These are phyloP conservation scores for Eurytoma californica DNA, from an alignment of 2,888 invertebrate species.

Conservation along the genomic window DNA sequence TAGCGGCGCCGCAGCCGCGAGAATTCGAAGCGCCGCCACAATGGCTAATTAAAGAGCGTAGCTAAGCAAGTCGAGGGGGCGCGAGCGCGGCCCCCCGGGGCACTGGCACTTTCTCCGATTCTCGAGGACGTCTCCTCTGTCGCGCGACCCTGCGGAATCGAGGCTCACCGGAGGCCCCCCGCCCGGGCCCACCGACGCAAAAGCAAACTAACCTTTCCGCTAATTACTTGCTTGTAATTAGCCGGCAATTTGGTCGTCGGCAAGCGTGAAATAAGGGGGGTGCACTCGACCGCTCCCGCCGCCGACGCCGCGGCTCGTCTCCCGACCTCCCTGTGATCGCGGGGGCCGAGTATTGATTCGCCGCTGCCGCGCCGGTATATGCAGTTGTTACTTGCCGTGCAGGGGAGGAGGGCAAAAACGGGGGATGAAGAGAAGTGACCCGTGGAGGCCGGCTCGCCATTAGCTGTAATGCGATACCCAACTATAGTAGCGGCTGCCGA, in stretches of 20 bases:
- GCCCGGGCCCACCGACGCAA: constrained; percentile 58
- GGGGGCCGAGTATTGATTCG: constrained; percentile 49
- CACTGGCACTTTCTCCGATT: constrained; percentile 43
- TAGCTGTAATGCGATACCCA: constrained; percentile 59
- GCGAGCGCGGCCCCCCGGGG: constrained; percentile 9
- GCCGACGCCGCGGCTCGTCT: background rate
- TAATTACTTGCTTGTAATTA: constrained; percentile 67
- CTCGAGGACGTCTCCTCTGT: constrained; percentile 3
- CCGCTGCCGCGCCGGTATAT: constrained; percentile 12
- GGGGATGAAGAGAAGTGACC: constrained; percentile 29
- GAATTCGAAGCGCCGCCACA: constrained; percentile 56
- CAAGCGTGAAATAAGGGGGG: constrained; percentile 65
- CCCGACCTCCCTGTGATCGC: background rate
- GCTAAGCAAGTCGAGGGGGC: constrained; percentile 53
- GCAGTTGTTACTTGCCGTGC: background rate
- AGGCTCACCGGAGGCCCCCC: background rate
- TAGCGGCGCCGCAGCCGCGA: constrained; percentile 56
- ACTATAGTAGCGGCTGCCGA: background rate
- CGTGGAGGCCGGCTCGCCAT: constrained; percentile 50
- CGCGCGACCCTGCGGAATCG: constrained; percentile 20
- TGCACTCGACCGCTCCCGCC: constrained; percentile 25
- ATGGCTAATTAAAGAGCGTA: constrained; percentile 65
- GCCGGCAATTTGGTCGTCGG: constrained; percentile 63
- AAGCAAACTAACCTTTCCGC: constrained; percentile 66
- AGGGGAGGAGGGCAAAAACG: constrained; percentile 18